A percentile compares a stretch with the other conserved stretches of the same genome.
Conservation (phyloP, 2,888 invertebrate species). For the Drosophila nr. perissopoda region DNA sequence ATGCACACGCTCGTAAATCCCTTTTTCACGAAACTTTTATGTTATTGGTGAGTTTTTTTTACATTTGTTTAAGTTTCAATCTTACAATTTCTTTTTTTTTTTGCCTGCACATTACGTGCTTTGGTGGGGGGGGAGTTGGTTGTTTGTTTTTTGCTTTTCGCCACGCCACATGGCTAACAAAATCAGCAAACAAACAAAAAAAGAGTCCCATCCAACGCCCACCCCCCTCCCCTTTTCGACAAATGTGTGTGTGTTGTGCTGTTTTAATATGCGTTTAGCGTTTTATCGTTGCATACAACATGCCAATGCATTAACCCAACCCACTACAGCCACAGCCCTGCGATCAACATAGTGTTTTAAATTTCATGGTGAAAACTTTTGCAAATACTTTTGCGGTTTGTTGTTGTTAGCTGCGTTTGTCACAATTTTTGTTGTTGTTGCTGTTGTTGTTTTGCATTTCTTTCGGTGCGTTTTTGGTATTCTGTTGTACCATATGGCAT, state of each 20-base stretch:
- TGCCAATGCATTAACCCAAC: conserved; percentile 59
- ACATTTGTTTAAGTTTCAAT: conserved; percentile 60
- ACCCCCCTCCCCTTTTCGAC: neutral
- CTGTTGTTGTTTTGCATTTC: conserved; percentile 48
- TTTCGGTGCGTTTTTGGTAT: conserved; percentile 48
- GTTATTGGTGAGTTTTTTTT: conserved; percentile 39
- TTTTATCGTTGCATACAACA: conserved; percentile 74
- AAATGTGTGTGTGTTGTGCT: conserved; percentile 32
- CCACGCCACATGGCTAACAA: conserved; percentile 42
- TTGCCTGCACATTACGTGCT: conserved; percentile 42
- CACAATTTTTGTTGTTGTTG: conserved; percentile 33
- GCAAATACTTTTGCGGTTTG: conserved; percentile 66
- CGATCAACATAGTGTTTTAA: conserved; percentile 44
- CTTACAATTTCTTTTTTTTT: conserved; percentile 35
- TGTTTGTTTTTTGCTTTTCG: conserved; percentile 20
- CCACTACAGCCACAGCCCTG: neutral
- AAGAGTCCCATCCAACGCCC: neutral
- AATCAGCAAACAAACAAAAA: conserved; percentile 26
- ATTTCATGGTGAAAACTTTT: conserved; percentile 57
- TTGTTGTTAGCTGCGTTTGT: conserved; percentile 52
- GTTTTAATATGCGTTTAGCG: conserved; percentile 78
- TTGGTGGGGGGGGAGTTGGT: neutral
- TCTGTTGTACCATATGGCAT: conserved; percentile 58
- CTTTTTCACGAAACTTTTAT: conserved; percentile 55
- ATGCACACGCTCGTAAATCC: conserved; percentile 75